Conservation (phyloP, 2,113 vertebrate genomes). For the Regulus satrapa region DNA sequence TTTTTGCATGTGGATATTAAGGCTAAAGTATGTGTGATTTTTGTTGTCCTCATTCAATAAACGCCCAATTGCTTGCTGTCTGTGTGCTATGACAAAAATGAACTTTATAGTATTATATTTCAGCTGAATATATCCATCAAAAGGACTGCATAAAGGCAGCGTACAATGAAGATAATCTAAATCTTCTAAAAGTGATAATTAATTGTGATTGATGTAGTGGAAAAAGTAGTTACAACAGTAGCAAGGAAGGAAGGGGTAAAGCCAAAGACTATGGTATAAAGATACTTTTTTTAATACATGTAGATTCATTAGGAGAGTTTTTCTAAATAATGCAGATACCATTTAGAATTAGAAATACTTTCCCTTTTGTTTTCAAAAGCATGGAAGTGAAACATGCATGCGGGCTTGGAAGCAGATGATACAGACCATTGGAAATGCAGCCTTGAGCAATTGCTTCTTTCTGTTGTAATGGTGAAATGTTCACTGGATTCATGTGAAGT, state of each 20-base stretch:
- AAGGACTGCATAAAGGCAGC: neutral
- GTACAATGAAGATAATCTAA: neutral
- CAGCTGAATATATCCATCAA: neutral
- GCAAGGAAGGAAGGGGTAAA: neutral
- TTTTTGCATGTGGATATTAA: neutral
- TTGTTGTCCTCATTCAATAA: neutral
- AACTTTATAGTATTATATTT: too few relatives aligned
- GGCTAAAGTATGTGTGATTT: neutral
- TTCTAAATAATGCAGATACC: neutral
- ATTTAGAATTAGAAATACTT: neutral
- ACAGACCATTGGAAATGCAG: neutral
- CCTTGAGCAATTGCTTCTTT: neutral
- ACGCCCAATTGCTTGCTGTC: rapidly evolving
- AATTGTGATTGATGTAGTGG: neutral
- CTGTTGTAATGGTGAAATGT: neutral
- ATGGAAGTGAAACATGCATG: neutral
- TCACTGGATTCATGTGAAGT: neutral
- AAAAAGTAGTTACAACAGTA: neutral
- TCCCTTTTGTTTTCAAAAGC: neutral
- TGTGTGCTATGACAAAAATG: too few relatives aligned
- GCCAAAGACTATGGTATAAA: neutral
- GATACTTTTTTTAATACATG: neutral
- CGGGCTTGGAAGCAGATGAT: neutral
- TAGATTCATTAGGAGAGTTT: neutral
- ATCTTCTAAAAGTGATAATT: neutral